These are phyloP conservation scores for Epinephelus malabaricus DNA, from an alignment of 2,797 vertebrate genomes.

Conservation along the genomic window DNA sequence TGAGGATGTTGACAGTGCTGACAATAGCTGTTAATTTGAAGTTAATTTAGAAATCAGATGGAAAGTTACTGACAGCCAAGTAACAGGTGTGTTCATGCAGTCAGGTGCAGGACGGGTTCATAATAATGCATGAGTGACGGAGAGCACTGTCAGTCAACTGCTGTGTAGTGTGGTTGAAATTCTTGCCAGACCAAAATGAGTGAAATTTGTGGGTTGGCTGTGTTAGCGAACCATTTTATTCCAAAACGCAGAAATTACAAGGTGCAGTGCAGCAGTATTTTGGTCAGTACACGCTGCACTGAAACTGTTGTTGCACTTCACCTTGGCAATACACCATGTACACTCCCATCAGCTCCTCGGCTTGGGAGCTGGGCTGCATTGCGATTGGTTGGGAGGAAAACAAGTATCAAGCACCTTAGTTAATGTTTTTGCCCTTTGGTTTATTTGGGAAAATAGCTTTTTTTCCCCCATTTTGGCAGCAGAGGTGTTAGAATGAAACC, in stretches of 20 bases:
- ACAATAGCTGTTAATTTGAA: slow-evolving; percentile 6
- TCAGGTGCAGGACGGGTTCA: slow-evolving; percentile 36
- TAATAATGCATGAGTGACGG: slow-evolving; percentile 32
- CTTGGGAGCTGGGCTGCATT: background rate
- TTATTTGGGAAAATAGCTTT: slow-evolving; percentile 41
- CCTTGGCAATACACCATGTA: slow-evolving; percentile 31
- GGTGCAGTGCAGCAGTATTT: slow-evolving; percentile 49
- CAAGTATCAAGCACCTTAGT: slow-evolving; percentile 29
- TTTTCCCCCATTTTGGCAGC: background rate
- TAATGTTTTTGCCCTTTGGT: slow-evolving; percentile 27
- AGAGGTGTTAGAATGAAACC: slow-evolving; percentile 38
- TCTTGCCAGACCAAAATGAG: slow-evolving; percentile 48
- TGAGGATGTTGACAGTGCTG: background rate
- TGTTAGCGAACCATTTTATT: slow-evolving; percentile 43
- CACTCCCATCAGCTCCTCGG: slow-evolving; percentile 8
- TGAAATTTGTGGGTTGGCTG: slow-evolving; percentile 54
- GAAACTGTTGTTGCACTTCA: slow-evolving; percentile 32
- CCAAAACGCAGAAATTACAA: slow-evolving; percentile 64
- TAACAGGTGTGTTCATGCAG: slow-evolving; percentile 29
- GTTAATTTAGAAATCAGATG: slow-evolving; percentile 15
- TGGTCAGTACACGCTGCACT: slow-evolving; percentile 13
- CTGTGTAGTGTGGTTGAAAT: slow-evolving; percentile 32
- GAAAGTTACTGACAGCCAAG: slow-evolving; percentile 20
- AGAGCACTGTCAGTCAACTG: slow-evolving; percentile 49
- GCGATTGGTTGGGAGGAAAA: slow-evolving; percentile 7